Base-by-base conservation (phyloP, 1,140 invertebrate species). In the Drosophila lacteicornis region DNA sequence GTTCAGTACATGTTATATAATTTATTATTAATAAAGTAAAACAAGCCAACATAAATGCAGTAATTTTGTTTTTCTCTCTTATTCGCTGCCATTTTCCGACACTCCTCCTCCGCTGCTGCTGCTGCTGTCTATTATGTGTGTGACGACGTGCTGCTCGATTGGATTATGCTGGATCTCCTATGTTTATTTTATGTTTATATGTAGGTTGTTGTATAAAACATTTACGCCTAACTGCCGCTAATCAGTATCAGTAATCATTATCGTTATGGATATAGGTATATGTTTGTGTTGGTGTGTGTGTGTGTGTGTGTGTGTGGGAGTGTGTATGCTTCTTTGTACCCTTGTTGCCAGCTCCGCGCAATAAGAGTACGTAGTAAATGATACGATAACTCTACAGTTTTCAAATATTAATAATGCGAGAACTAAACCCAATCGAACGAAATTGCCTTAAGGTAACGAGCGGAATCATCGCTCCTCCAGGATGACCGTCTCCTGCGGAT, bases 401-500 rank as follows among this genome's bases (percentile, higher is more conserved):
- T 33, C 33, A 57, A 70, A 42, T 61, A 57, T 58, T 70, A 70
- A 62, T 70, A 78, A 62, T 70, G 45, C 59, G 57, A 60, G n/a
- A 82, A 82, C 76, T 70, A 66, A 85, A 82, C 46, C 61, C 69
- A 77, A 78, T 73, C 58, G 36, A 80, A 62, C 60, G 45, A 57
- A 69, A 49, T 46, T 70, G 61, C 22, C 38, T 86, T 62, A 74
- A 56, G 5, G 9, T 66, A 50, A 63, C 17, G 13, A 60, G 51
- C 46, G 57, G 19, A 88, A 90, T 90, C 85, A 97, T 95, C 96
- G 96, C 93, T 98, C 97, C 93, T 98, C 97, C 78, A 99, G 93
- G 93, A 98, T 98, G 70, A 98, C 94, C 66, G 97, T 98, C 94
- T 98, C 98, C 95, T 98, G 97, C 61, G 97, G 96, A 94, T 95